Conservation (phyloP, 2,888 invertebrate genomes). For the Eristalinus aeneus region DNA sequence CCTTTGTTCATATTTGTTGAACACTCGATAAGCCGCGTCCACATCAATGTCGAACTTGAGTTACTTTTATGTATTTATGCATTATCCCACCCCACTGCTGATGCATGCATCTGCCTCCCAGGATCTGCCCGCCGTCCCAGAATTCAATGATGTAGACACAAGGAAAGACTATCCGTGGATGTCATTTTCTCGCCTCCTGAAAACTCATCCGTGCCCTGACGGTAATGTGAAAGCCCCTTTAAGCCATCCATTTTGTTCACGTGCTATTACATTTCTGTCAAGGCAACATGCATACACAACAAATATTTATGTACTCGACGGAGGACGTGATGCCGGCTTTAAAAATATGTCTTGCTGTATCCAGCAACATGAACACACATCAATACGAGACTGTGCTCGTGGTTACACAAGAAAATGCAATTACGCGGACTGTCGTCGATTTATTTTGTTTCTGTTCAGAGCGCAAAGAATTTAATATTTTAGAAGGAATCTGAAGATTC, state of each 20-base stretch:
- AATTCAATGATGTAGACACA: background rate
- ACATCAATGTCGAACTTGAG: too few relatives aligned
- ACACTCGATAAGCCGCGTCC: too few relatives aligned
- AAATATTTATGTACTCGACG: background rate
- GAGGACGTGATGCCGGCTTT: background rate
- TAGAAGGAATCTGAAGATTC: background rate
- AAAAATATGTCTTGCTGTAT: background rate
- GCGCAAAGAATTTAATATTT: background rate
- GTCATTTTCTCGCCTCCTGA: background rate
- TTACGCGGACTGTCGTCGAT: background rate
- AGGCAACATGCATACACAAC: background rate
- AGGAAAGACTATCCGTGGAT: background rate
- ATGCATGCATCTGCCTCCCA: too few relatives aligned
- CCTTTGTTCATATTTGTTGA: too few relatives aligned
- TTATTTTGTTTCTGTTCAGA: background rate
- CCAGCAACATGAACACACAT: background rate
- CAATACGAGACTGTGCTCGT: too few relatives aligned
- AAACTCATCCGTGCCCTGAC: background rate
- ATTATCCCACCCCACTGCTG: too few relatives aligned
- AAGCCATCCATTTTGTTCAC: background rate
- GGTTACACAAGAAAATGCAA: background rate
- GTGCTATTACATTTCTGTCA: background rate
- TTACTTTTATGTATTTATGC: too few relatives aligned
- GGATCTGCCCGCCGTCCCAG: background rate
- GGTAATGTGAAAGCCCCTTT: background rate